phyloP scores from a whole-genome alignment of 2,888 invertebrate species.

The Choreutis nemorana region DNA sequence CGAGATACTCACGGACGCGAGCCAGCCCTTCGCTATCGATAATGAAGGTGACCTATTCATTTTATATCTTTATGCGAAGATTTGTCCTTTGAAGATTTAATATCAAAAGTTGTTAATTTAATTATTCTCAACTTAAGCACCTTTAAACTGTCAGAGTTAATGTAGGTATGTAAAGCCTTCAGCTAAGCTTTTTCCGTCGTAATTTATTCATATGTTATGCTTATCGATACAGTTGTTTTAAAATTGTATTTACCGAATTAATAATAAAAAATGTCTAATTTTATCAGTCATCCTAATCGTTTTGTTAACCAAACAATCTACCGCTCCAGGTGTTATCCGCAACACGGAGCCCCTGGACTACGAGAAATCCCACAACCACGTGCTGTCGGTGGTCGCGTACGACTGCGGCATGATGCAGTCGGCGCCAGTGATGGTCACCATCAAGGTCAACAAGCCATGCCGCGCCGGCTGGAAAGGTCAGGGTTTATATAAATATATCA shows the following conservation, averaged over 20 bases:
- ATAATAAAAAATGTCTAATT: not conserved
- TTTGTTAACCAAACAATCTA: not conserved
- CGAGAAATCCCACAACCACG: conserved; percentile 93
- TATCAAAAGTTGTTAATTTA: too few species aligned
- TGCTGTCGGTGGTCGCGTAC: conserved; percentile 94
- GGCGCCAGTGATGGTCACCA: conserved; percentile 94
- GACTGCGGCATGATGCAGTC: conserved; percentile 98
- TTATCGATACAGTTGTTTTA: not conserved
- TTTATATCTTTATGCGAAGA: too few species aligned
- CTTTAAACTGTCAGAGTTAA: too few species aligned
- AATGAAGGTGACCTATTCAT: conserved; percentile 77
- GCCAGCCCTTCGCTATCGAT: conserved; percentile 87
- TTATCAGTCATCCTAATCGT: not conserved
- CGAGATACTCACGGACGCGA: conserved; percentile 81
- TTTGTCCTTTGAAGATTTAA: too few species aligned
- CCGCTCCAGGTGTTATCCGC: conserved; percentile 75
- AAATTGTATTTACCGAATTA: not conserved
- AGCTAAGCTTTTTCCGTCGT: too few species aligned
- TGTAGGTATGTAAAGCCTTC: too few species aligned
- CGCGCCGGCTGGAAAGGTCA: conserved; percentile 81
- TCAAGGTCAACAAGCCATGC: conserved; percentile 88
- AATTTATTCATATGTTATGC: too few species aligned
- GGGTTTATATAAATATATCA: too few species aligned
- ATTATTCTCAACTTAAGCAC: not conserved
- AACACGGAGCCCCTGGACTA: conserved; percentile 95